phyloP scores from a whole-genome alignment of 2,888 invertebrate species.

The Seladonia tumulorum region DNA sequence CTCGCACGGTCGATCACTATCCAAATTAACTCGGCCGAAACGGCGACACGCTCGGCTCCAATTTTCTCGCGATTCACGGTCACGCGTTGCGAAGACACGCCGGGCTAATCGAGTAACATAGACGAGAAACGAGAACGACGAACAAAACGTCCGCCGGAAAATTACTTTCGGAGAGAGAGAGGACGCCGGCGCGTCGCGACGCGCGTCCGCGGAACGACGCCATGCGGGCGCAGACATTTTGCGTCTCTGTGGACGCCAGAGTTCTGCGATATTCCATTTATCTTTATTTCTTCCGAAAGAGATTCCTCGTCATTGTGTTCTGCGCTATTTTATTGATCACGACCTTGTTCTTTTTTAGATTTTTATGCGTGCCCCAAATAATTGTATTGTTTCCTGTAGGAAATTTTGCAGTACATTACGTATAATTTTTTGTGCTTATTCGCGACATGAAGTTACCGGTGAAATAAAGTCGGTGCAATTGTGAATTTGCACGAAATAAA shows the following conservation, averaged over 20 bases:
- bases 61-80: conserved; percentile 22
- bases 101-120: conserved; percentile 26
- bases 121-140: conserved; percentile 22
- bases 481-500: not conserved
- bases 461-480: not conserved
- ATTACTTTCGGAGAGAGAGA: conserved; percentile 14
- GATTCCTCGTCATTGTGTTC: not conserved
- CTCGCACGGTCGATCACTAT: conserved; percentile 3
- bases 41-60: conserved; percentile 21
- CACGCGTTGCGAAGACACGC: conserved; percentile 16
- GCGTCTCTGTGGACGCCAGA: not conserved
- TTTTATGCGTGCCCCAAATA: too few species aligned
- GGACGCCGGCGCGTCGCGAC: conserved; percentile 11
- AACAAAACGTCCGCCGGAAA: conserved; percentile 20
- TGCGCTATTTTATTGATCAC: not conserved
- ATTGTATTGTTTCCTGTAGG: too few species aligned
- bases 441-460: too few species aligned
- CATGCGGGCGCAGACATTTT: conserved; percentile 10
- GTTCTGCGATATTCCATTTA: not conserved
- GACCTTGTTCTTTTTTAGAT: too few species aligned
- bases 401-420: too few species aligned
- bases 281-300: not conserved
- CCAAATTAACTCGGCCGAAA: conserved; percentile 25
- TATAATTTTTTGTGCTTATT: too few species aligned
- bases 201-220: not conserved